A percentile compares a stretch with the other conserved stretches of the same genome.
Conservation (phyloP, 2,113 vertebrate species). For the Rhinopithecus roxellana region DNA sequence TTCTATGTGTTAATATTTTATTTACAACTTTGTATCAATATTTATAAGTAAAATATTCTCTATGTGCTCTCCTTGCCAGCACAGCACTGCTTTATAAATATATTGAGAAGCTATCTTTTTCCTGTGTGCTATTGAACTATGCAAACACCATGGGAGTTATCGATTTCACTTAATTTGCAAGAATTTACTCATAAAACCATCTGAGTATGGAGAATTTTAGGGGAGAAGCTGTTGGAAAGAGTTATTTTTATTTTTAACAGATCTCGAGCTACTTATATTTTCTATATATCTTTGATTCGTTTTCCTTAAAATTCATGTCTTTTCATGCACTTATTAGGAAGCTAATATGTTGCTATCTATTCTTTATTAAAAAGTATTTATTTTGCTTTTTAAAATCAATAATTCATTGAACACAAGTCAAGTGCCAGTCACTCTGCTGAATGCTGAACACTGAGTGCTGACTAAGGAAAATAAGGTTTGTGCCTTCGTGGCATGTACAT, state of each 20-base stretch:
- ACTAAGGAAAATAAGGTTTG: neutral
- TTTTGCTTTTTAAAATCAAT: neutral
- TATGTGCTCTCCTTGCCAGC: neutral
- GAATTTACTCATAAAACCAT: conserved; percentile 8
- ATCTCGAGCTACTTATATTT: neutral
- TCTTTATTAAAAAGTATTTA: neutral
- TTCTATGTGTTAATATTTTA: conserved; percentile 48
- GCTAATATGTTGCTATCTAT: neutral
- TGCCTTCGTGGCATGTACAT: neutral
- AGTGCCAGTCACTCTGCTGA: neutral
- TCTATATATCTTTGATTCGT: neutral
- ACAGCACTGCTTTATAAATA: neutral
- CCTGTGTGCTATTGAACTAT: neutral
- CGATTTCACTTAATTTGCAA: neutral
- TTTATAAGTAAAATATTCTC: conserved; percentile 43
- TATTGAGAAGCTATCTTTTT: neutral
- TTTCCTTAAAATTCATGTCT: neutral
- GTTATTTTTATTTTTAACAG: neutral
- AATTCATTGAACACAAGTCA: neutral
- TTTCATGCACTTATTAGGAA: neutral
- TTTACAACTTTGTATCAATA: conserved; percentile 57
- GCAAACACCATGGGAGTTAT: neutral
- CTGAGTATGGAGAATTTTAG: neutral
- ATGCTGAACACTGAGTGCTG: neutral
- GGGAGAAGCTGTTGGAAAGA: neutral